Evolutionary conservation across 2,797 vertebrate genomes (phyloP), one percentile per base, ranked within the genome.

Genomic region (Zalophus californianus): DNA sequence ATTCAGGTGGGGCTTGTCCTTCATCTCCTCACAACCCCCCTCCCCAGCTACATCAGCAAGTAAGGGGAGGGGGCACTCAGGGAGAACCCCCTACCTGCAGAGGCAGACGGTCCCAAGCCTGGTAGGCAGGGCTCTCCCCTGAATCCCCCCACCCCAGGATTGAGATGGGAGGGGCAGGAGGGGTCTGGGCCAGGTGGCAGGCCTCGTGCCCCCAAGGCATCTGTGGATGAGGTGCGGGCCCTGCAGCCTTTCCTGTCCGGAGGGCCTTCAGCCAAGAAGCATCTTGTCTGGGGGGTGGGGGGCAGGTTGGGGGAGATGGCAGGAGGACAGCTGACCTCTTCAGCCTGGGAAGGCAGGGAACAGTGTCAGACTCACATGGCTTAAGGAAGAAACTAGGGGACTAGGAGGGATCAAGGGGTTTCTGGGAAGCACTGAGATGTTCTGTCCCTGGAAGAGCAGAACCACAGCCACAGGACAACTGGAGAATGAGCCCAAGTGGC

Each of bases 291-390:
- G 23, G 75, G 21, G 60, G 16, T 44, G 56, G n/a, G 44, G n/a
- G 77, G 70, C 82, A 54, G 52, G 44, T 10, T 27, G n/a, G 72
- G 97, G 97, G 91, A 93, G 97, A 92, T 64, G 70, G 96, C 75
- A 14, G 75, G 48, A 75, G 0, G 88, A 35, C 64, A 75, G 89
- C 35, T 92, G 80, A 48, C 9, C 48, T 93, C 92, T 96, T 88
- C 85, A 60, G 62, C 23, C 77, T 84, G 54, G 70, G 83, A 91
- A 93, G 85, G 86, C 58, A 87, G 78, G 62, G n/a, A 62, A 60
- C 62, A 91, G 41, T 7, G 14, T 38, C n/a, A 56, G 93, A 15
- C 66, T 73, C 50, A 5, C 11, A 52, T 12, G 58, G 29, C 18
- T 90, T 7, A 11, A 90, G 35, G 38, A 80, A 83, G 82, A 80